Evolutionary conservation across 37 sponge, comb jelly and placozoan species (phyloP).

Genomic region (Oopsacas minuta): DNA sequence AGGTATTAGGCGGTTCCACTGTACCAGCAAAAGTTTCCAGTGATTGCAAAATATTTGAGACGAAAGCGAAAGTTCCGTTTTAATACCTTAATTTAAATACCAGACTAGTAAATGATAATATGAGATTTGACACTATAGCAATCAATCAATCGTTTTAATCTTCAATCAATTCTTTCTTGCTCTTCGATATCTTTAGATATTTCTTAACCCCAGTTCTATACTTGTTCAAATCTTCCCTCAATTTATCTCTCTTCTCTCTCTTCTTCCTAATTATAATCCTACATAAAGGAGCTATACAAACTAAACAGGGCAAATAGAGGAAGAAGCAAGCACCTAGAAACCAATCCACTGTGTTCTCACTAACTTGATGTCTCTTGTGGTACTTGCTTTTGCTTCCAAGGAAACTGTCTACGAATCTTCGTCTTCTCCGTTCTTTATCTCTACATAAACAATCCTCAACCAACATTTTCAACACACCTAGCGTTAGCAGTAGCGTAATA

Average conservation of each 20-base stretch:
- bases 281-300: constrained; percentile 8
- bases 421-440: neutral
- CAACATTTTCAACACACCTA: neutral
- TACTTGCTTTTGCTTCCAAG: neutral
- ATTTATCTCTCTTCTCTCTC: neutral
- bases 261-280: neutral
- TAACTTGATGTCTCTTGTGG: constrained; percentile 18
- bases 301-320: neutral
- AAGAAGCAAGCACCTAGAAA: constrained; percentile 12
- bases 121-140: too few relatives aligned
- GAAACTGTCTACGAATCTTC: neutral
- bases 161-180: neutral
- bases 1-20: too few relatives aligned
- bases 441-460: neutral
- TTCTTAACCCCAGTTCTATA: neutral
- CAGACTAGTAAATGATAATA: too few relatives aligned
- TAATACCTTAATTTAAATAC: too few relatives aligned
- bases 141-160: neutral
- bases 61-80: too few relatives aligned
- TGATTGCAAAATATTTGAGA: too few relatives aligned
- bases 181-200: neutral
- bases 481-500: neutral
- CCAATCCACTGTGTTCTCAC: constrained; percentile 10
- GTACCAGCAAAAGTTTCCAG: too few relatives aligned
- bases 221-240: neutral